Percentiles rank a stretch among this genome's conserved stretches.
These are phyloP conservation scores for Alauda arvensis DNA, from an alignment of 2,797 vertebrate genomes.

Conservation along the genomic window DNA sequence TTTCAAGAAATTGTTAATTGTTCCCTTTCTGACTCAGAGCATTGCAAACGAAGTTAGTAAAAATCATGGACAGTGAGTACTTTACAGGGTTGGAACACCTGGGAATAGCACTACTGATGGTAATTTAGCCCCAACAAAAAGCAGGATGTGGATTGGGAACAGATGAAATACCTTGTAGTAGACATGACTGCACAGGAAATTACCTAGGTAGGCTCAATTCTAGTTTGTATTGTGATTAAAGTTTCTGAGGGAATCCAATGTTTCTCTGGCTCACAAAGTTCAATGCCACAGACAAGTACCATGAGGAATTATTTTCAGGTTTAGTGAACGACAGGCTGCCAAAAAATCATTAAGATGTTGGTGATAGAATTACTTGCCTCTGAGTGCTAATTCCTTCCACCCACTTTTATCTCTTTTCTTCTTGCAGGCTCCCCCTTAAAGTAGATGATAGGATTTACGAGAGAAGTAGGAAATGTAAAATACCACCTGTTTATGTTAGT, in stretches of 20 bases:
- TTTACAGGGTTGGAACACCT: background rate
- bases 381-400: background rate
- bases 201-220: background rate
- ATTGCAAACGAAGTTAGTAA: background rate
- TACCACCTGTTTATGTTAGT: background rate
- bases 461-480: background rate
- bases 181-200: background rate
- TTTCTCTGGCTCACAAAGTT: conserved; percentile 14
- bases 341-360: conserved; percentile 1
- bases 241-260: background rate
- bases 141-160: background rate
- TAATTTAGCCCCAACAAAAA: background rate
- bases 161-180: background rate
- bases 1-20: background rate
- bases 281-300: background rate
- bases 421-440: background rate
- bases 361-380: background rate
- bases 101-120: background rate
- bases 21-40: background rate
- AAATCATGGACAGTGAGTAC: background rate
- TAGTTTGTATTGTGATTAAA: background rate
- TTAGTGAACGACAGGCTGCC: background rate
- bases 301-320: conserved; percentile 26
- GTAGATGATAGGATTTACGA: background rate
- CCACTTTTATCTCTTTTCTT: background rate